phyloP scores from a whole-genome alignment of 2,113 vertebrate species.

The Psittacara wagleri region DNA sequence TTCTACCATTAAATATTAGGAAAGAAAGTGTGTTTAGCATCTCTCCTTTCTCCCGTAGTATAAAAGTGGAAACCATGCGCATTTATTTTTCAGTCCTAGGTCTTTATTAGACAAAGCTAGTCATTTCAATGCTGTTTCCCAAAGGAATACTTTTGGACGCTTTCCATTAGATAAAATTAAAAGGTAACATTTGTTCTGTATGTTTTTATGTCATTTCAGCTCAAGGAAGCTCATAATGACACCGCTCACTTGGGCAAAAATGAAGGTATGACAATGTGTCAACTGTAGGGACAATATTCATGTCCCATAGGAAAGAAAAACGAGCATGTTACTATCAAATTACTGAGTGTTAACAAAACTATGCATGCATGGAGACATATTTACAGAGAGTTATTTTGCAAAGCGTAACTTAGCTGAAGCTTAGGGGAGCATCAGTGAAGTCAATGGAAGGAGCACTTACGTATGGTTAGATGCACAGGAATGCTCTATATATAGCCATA shows the following conservation, averaged over 20 bases:
- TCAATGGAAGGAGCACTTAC: neutral
- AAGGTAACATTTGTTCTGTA: slow-evolving; percentile 2
- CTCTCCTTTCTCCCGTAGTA: neutral
- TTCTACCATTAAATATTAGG: neutral
- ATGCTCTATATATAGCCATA: neutral
- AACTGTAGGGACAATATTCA: neutral
- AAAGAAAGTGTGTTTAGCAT: neutral
- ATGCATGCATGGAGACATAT: neutral
- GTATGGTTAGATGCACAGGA: neutral
- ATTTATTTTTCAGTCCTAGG: neutral
- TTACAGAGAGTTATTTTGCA: neutral
- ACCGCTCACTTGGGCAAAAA: neutral
- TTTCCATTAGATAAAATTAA: slow-evolving; percentile 4
- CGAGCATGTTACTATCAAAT: neutral
- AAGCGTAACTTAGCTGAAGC: neutral
- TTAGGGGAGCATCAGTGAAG: neutral
- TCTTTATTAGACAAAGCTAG: neutral
- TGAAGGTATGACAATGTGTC: neutral
- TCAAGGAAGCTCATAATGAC: neutral
- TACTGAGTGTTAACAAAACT: neutral
- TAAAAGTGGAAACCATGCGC: neutral
- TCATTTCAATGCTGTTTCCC: neutral
- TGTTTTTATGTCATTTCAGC: neutral
- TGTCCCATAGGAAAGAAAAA: neutral
- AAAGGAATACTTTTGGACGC: neutral